Evolutionary conservation across 2,113 vertebrate genomes (phyloP).

Genomic region (Sinocyclocheilus rhinocerous): DNA sequence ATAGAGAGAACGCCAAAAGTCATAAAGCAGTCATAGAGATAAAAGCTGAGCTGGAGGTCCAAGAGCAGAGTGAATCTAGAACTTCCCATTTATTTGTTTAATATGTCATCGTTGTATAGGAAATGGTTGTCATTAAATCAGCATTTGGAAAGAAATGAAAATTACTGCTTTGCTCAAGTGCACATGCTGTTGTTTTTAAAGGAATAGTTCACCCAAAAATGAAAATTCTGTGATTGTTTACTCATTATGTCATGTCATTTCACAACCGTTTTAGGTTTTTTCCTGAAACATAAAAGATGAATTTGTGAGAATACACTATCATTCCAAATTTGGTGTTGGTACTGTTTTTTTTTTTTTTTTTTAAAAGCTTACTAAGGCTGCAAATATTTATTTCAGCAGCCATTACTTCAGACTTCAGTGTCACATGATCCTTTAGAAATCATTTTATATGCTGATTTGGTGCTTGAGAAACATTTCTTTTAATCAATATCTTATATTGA

Average conservation of each 20-base stretch:
- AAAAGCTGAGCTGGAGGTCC: conserved; percentile 4
- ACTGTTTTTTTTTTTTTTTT: too few relatives aligned
- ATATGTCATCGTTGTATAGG: not conserved
- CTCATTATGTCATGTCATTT: not conserved
- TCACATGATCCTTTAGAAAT: not conserved
- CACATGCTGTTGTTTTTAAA: conserved; percentile 2
- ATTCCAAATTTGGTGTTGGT: not conserved
- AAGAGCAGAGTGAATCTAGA: not conserved
- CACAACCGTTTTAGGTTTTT: not conserved
- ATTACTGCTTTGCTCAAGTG: not conserved
- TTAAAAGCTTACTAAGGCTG: too few relatives aligned
- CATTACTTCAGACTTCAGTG: not conserved
- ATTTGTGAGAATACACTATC: not conserved
- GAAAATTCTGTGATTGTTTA: not conserved
- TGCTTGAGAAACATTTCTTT: not conserved
- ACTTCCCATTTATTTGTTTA: not conserved
- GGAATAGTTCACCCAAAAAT: not conserved
- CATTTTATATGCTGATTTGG: not conserved
- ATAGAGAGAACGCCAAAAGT: not conserved
- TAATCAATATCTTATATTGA: too few relatives aligned
- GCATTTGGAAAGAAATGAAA: not conserved
- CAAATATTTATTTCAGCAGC: not conserved
- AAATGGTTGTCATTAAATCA: not conserved
- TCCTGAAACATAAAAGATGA: not conserved
- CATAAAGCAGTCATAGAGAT: conserved; percentile 9